Base-by-base conservation (phyloP, 1,140 invertebrate species). In the Himalopsyche phryganea region DNA sequence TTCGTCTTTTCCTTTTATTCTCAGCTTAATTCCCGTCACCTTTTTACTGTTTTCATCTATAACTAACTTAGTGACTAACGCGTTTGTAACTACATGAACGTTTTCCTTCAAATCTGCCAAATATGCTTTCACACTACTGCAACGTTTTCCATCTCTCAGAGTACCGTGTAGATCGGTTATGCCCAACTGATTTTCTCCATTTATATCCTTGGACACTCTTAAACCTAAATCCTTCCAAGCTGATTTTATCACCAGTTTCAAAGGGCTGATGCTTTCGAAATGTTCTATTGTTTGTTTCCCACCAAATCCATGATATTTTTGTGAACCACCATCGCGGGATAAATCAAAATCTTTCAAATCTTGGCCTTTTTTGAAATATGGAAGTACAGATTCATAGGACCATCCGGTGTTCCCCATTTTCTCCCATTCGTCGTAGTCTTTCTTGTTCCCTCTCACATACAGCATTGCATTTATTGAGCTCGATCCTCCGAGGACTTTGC, bases 61-160 rank as follows among this genome's bases (percentile, higher is more conserved):
- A 1, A 90, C 65, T 15, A 92, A 76, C 75, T 80, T 85, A 1
- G 79, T 80, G 2, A 82, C 84, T 2, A 72, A 78, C 10, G 78
- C 79, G 5, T 75, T 71, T 38, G 78, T 82, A 4, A 80, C 75
- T 2, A 85, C 71, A 40, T 74, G 66, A 1, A 86, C 69, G 65
- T 85, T 85, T 48, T 79, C 65, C 33, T 68, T 72, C 0, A 75
- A 73, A 4, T 69, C 78, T 42, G 68, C 65, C 10, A 86, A 65
- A 67, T 82, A 85, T 1, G 78, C 81, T 65, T 72, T 76, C 6
- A 68, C 70, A 1, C 69, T 69, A 20, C 69, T 69, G 10, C 66
- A 54, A 59, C 73, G 65, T 0, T 65, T 65, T 0, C 83, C 83
- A 41, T 83, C 69, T 56, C 81, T 73, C 3, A 72, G 69, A 11